Evolutionary conservation across 1,140 invertebrate genomes (phyloP).

Genomic region (Neodiprion virginianus): DNA sequence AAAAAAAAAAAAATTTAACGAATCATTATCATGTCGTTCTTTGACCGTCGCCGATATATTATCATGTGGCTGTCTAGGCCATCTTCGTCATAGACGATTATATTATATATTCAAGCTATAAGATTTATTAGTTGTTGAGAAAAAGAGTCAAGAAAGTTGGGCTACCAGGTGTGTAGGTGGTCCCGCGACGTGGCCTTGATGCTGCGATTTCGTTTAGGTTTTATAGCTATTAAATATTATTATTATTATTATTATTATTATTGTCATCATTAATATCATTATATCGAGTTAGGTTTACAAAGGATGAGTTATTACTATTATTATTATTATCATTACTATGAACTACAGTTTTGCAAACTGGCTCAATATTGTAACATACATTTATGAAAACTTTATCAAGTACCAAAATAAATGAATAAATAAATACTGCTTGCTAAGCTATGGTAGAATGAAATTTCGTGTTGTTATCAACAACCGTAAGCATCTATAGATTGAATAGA

Average conservation of each 20-base stretch:
- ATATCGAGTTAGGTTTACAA: conserved; percentile 43
- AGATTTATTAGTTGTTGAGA: conserved; percentile 33
- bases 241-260: conserved; percentile 30
- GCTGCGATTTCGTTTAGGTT: conserved; percentile 47
- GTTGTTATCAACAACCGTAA: neutral
- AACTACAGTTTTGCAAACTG: conserved; percentile 53
- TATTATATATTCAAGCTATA: neutral
- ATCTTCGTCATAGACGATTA: neutral
- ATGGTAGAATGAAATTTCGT: conserved; percentile 21
- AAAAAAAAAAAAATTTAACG: neutral
- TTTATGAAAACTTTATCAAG: conserved; percentile 51
- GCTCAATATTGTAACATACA: conserved; percentile 60
- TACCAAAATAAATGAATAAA: conserved; percentile 53
- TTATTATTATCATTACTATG: conserved; percentile 32
- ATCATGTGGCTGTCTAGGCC: too few species aligned
- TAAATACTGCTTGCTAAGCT: conserved; percentile 56
- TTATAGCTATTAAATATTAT: conserved; percentile 55
- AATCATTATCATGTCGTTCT: neutral
- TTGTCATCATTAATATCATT: conserved; percentile 37
- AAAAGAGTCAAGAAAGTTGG: conserved; percentile 32
- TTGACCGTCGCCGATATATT: neutral
- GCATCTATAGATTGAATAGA: neutral
- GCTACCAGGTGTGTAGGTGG: conserved; percentile 27
- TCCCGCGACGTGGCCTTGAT: conserved; percentile 31
- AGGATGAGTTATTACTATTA: conserved; percentile 35